Evolutionary conservation across 2,888 invertebrate species (phyloP).

Genomic region (Acleris emargana): DNA sequence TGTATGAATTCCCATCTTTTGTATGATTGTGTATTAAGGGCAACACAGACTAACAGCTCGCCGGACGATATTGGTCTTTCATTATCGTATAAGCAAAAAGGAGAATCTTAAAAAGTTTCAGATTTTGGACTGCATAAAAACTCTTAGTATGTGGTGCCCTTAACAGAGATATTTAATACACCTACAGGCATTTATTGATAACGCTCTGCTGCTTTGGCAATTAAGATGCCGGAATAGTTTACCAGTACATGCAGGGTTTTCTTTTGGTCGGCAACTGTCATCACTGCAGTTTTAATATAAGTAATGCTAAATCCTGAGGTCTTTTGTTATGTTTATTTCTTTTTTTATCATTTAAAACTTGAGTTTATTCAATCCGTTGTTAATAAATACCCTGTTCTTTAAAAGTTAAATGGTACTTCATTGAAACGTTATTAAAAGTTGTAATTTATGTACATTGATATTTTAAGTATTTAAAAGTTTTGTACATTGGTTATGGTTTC

Average conservation of each 20-base stretch:
- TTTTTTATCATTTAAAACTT: no score
- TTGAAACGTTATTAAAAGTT: conserved; percentile 17
- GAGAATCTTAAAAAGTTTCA: no score
- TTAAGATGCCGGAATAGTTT: neutral
- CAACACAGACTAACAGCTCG: no score
- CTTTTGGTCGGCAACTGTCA: no score
- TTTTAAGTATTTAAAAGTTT: conserved; percentile 42
- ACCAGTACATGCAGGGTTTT: no score
- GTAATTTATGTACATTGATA: conserved; percentile 29
- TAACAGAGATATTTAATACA: conserved; percentile 1
- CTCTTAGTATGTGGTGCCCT: no score
- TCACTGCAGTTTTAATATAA: no score
- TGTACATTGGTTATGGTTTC: conserved; percentile 58
- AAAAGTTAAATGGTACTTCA: conserved; percentile 14
- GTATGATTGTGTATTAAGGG: conserved; percentile 39
- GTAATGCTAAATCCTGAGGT: no score
- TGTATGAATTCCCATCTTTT: conserved; percentile 47
- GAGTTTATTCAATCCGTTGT: conserved; percentile 1
- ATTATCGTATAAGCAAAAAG: no score
- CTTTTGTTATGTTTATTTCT: no score
- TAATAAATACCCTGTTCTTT: conserved; percentile 7
- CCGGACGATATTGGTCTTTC: no score
- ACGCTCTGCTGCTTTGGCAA: neutral
- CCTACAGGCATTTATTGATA: conserved; percentile 14
- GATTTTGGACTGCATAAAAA: no score